A percentile compares a stretch with the other conserved stretches of the same genome.
Evolutionary conservation across 2,797 vertebrate species (phyloP).

Genomic region (Meda fulgida): DNA sequence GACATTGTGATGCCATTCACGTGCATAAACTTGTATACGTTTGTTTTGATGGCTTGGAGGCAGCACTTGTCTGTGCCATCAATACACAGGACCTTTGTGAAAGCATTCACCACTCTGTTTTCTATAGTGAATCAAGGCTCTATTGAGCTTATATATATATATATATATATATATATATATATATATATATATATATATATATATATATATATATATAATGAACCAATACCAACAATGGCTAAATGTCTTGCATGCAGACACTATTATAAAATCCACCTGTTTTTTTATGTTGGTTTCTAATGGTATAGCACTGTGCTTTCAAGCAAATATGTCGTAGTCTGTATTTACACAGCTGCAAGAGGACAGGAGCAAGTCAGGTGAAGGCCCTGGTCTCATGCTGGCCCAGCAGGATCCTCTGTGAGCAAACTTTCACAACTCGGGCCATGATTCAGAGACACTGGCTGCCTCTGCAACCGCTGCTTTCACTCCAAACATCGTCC

Average conservation of each 20-base stretch:
- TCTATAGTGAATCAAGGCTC: not conserved
- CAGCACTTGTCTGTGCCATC: not conserved
- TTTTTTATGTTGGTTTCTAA: conserved; percentile 25
- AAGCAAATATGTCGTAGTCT: conserved; percentile 42
- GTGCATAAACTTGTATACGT: not conserved
- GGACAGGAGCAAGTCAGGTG: conserved; percentile 60
- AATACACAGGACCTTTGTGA: conserved; percentile 8
- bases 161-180: not conserved
- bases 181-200: conserved; percentile 6
- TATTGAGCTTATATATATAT: conserved; percentile 15
- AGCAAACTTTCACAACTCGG: conserved; percentile 36
- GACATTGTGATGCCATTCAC: not conserved
- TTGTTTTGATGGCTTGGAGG: not conserved
- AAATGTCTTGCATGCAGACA: conserved; percentile 19
- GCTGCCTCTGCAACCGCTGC: conserved; percentile 34
- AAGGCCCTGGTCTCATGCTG: conserved; percentile 51
- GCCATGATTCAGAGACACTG: conserved; percentile 48
- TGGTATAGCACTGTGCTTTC: conserved; percentile 1
- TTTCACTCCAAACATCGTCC: conserved; percentile 53
- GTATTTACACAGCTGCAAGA: conserved; percentile 61
- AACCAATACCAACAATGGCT: conserved; percentile 14
- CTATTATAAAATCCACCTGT: conserved; percentile 53
- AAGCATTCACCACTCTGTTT: not conserved
- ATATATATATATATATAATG: conserved; percentile 3
- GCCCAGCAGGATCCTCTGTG: conserved; percentile 40